Evolutionary conservation across 30 jellyfish, hydroid and myxozoan species (phyloP).

Genomic region (Aurelia aurita): DNA sequence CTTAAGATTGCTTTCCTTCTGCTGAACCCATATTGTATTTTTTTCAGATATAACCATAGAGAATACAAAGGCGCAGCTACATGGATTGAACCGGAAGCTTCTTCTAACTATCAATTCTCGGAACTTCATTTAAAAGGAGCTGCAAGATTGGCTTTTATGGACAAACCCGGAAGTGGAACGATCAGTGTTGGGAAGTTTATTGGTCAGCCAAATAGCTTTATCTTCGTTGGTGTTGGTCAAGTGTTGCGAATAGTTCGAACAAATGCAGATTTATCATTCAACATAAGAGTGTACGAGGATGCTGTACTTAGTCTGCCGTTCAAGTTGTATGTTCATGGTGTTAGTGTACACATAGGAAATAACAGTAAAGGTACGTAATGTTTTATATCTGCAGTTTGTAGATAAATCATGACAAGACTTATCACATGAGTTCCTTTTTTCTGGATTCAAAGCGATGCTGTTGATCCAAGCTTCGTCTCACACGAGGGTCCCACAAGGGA

Average conservation of each 20-base stretch:
- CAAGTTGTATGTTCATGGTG: constrained; percentile 58
- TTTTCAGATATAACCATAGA: constrained; percentile 57
- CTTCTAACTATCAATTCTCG: constrained; percentile 22
- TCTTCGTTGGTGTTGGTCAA: constrained; percentile 61
- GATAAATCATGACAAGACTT: no score
- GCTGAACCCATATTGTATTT: not conserved
- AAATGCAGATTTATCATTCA: constrained; percentile 56
- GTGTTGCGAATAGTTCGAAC: constrained; percentile 18
- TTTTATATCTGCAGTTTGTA: not conserved
- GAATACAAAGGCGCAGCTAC: constrained; percentile 73
- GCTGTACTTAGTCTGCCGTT: constrained; percentile 32
- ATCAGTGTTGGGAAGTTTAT: constrained; percentile 18
- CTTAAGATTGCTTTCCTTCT: no score
- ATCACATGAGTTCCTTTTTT: no score
- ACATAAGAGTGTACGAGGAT: constrained; percentile 52
- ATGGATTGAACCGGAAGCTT: constrained; percentile 60
- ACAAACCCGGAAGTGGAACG: constrained; percentile 1
- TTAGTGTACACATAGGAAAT: constrained; percentile 56
- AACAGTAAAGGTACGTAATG: constrained; percentile 44
- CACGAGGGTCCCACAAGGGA: no score
- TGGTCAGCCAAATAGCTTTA: constrained; percentile 36
- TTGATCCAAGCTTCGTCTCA: no score
- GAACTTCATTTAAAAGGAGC: constrained; percentile 53
- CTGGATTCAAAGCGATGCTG: no score
- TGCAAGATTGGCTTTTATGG: constrained; percentile 59